A percentile compares a stretch with the other conserved stretches of the same genome.
Evolutionary conservation across 2,888 invertebrate species (phyloP).

Genomic region (Acleris cristana): DNA sequence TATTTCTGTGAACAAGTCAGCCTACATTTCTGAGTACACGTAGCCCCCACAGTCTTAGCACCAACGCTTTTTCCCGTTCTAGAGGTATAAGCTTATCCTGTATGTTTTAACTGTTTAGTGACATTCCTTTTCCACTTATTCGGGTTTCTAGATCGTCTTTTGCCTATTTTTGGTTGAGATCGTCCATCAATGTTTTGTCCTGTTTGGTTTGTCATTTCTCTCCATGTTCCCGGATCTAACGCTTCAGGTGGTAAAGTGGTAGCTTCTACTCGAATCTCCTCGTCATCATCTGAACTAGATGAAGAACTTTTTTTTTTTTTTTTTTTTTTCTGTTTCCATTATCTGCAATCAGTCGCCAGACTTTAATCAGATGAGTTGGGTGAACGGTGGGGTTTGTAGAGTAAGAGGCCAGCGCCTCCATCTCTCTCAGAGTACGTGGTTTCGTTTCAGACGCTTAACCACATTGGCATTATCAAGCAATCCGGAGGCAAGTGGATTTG

Average conservation of each 20-base stretch:
- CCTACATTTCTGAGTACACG: conserved; percentile 35
- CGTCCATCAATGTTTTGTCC: too few species aligned
- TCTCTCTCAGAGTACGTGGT: too few species aligned
- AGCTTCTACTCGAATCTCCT: background rate
- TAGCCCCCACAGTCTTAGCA: conserved; percentile 26
- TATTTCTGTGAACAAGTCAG: conserved; percentile 34
- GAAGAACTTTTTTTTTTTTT: too few species aligned
- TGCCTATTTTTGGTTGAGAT: conserved; percentile 1
- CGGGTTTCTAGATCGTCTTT: conserved; percentile 5
- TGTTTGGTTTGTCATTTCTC: background rate
- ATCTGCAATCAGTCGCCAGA: too few species aligned
- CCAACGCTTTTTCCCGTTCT: conserved; percentile 13
- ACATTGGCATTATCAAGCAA: too few species aligned
- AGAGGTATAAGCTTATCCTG: conserved; percentile 4
- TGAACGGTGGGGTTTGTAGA: too few species aligned
- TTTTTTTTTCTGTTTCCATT: too few species aligned
- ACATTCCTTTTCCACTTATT: conserved; percentile 5
- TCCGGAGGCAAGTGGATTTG: too few species aligned
- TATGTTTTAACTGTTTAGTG: conserved; percentile 7
- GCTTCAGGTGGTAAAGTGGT: background rate
- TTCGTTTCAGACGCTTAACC: too few species aligned
- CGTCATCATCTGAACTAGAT: background rate
- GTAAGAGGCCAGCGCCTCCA: too few species aligned
- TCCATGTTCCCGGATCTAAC: background rate
- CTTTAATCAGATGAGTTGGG: too few species aligned